Conservation (phyloP, 1,140 invertebrate species). For the Globodera rostochiensis region DNA sequence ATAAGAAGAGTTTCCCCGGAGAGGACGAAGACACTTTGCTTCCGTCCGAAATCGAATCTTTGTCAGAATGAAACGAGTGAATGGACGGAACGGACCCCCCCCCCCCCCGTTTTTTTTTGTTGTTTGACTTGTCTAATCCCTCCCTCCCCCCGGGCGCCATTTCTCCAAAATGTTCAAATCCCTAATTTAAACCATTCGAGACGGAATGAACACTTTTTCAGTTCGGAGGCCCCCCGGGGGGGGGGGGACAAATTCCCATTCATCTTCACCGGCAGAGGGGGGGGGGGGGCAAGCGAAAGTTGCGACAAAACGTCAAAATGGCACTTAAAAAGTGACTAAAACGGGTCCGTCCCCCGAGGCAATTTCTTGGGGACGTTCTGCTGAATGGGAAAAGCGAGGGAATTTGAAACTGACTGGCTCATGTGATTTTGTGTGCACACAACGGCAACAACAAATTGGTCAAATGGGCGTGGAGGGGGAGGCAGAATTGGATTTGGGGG, state of each 20-base stretch:
- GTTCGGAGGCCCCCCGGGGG: too few species aligned
- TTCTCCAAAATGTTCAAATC: neutral
- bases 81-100: neutral
- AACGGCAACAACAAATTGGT: neutral
- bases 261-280: neutral
- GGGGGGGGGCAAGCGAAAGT: neutral
- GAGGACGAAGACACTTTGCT: neutral
- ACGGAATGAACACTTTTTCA: neutral
- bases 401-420: neutral
- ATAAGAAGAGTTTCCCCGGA: neutral
- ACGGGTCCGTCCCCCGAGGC: neutral
- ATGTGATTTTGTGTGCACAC: neutral
- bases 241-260: neutral
- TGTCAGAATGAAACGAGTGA: neutral
- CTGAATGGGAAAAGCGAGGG: neutral
- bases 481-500: neutral
- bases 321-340: neutral
- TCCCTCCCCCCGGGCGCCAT: neutral
- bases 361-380: neutral
- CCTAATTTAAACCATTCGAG: neutral
- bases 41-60: neutral
- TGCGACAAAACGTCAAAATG: neutral
- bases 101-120: neutral
- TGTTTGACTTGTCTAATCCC: neutral
- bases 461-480: neutral